phyloP scores from a whole-genome alignment of 30 jellyfish, hydroid and myxozoan species.

The Morbakka virulenta region DNA sequence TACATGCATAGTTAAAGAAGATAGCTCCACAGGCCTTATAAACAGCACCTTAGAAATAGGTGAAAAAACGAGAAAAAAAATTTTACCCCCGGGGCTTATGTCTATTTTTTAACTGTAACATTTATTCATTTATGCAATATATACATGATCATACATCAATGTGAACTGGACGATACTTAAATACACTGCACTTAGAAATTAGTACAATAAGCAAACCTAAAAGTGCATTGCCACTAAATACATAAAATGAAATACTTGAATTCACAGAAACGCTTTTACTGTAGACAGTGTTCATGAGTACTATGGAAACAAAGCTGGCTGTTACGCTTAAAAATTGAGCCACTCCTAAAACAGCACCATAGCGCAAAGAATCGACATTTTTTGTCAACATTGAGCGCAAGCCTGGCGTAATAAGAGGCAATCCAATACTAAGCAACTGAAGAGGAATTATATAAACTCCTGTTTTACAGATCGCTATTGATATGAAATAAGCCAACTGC shows the following conservation, averaged over 20 bases:
- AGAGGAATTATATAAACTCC: background rate
- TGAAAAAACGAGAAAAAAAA: too few species aligned
- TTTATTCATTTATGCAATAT: too few species aligned
- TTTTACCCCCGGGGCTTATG: too few species aligned
- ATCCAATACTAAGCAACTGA: background rate
- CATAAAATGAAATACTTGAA: background rate
- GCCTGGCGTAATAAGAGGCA: background rate
- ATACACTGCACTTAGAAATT: too few species aligned
- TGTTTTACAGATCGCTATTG: background rate
- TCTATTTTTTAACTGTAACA: too few species aligned
- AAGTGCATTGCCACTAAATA: background rate
- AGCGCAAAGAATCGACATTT: background rate
- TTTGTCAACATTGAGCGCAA: background rate
- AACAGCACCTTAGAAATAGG: too few species aligned
- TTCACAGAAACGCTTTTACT: background rate
- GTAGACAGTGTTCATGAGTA: background rate
- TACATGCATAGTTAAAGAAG: too few species aligned
- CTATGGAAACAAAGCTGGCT: background rate
- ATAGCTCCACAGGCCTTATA: too few species aligned
- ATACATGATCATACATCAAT: too few species aligned
- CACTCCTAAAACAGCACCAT: background rate
- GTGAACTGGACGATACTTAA: too few species aligned
- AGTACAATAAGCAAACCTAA: too few species aligned
- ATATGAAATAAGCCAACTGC: background rate
- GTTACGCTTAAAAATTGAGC: background rate